A percentile compares a stretch with the other conserved stretches of the same genome.
phyloP scores from a whole-genome alignment of 2,888 invertebrate species.

The Osedax frankpressi region DNA sequence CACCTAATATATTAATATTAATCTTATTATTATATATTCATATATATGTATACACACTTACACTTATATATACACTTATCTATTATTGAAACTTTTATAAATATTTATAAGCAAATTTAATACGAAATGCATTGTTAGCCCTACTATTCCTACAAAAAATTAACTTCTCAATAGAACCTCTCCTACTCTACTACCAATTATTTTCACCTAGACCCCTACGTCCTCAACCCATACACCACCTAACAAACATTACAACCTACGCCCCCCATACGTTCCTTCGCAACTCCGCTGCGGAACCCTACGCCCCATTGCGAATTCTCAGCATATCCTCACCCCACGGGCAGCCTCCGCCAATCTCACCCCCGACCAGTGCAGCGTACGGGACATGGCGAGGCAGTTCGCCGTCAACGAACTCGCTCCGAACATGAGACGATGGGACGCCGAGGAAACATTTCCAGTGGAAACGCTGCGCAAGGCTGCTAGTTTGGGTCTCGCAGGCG shows the following conservation, averaged over 20 bases:
- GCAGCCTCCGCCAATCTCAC: slow-evolving; percentile 47
- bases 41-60: no score
- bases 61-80: no score
- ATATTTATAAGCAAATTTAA: no score
- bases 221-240: background rate
- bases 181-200: background rate
- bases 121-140: no score
- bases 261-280: background rate
- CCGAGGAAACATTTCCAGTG: slow-evolving; percentile 50
- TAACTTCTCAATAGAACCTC: no score
- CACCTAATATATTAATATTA: no score
- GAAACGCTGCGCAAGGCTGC: slow-evolving; percentile 50
- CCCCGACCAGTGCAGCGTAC: slow-evolving; percentile 50
- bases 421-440: slow-evolving; percentile 52
- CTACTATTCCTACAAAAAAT: no score
- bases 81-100: no score
- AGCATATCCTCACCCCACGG: background rate
- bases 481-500: slow-evolving; percentile 51
- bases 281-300: no score
- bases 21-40: no score
- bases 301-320: background rate
- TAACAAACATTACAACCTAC: background rate
- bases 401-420: slow-evolving; percentile 51
- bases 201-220: background rate
- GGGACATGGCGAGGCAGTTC: slow-evolving; percentile 50